Base-by-base conservation (phyloP, 2,888 invertebrate genomes). In the Cerastis rubricosa region DNA sequence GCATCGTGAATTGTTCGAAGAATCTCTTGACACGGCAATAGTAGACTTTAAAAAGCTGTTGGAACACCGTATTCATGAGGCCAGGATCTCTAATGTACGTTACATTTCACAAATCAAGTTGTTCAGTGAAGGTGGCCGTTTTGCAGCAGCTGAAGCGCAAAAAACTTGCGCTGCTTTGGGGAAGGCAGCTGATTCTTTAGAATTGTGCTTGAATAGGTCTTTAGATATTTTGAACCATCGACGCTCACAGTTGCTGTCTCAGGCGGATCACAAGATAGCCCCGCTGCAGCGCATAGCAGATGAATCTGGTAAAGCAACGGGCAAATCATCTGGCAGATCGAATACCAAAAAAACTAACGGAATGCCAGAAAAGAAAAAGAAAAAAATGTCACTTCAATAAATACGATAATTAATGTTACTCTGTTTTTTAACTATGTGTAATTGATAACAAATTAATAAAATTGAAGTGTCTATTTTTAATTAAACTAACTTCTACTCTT, bases 61-160 rank as follows among this genome's bases (percentile, higher is more conserved):
- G 0, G 90, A 93, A 47, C 83, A 92, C 40, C 88, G 91, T n/a
- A 83, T 95, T 67, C 96, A 96, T 82, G 91, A 92, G 61, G 95
- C 90, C 17, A 91, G 95, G n/a, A 92, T 95, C 57, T 92, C 95
- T 0, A 96, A 95, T 81, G 89, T 94, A n/a, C 89, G 92, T 17
- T 94, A 94, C 71, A 85, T 95, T 79, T 88, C 92, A 11, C 88
- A 92, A 57, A 86, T 96, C 6, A 92, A 89, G 71, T 81, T 96
- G 78, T 93, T 94, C 25, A 85, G 80, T 76, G 94, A 96, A 88
- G 94, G 94, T 49, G 96, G 96, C 11, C 85, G 85, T 1, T 96
- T 93, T 81, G 89, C 94, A 6, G 88, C 92, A 5, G 73, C 84
- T 4, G 96, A 96, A 88, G 95, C 94, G 5, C 76, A 86, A 2